Conservation (phyloP, 23 tunicate genomes). For the Aplidium turbinatum region DNA sequence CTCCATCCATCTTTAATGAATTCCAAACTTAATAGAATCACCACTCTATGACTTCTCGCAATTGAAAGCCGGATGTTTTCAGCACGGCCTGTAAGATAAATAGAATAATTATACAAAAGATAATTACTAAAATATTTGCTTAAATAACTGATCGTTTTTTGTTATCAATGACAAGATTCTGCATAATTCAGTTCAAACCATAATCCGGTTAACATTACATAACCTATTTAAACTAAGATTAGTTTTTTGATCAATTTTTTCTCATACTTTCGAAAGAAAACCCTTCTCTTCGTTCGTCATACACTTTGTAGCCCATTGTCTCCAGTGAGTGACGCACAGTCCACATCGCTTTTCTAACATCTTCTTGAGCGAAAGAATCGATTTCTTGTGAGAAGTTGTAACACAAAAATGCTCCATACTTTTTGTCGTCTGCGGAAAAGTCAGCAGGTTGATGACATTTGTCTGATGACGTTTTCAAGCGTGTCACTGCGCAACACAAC, state of each 20-base stretch:
- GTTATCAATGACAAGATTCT: no score
- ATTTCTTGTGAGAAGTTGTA: constrained; percentile 53
- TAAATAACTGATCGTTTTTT: no score
- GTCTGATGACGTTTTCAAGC: no score
- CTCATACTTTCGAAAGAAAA: constrained; percentile 9
- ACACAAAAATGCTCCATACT: constrained; percentile 46
- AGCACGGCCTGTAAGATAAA: constrained; percentile 11
- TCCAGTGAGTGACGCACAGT: constrained; percentile 22
- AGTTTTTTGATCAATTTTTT: background rate
- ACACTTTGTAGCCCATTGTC: constrained; percentile 32
- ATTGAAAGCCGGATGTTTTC: constrained; percentile 20
- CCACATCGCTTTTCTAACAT: constrained; percentile 7
- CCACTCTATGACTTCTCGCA: constrained; percentile 39
- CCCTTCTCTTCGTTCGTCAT: constrained; percentile 44
- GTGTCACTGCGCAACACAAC: no score
- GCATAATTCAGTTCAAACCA: no score
- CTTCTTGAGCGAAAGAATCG: constrained; percentile 38
- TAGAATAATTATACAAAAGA: background rate
- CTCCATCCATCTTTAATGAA: constrained; percentile 60
- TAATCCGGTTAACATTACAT: no score
- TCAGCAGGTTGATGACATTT: background rate
- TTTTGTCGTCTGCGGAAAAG: constrained; percentile 42
- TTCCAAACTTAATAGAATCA: constrained; percentile 28
- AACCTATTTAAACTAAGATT: background rate
- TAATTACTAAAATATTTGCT: background rate